Conservation (phyloP, 2,113 vertebrate species). For the Cebidichthys violaceus region DNA sequence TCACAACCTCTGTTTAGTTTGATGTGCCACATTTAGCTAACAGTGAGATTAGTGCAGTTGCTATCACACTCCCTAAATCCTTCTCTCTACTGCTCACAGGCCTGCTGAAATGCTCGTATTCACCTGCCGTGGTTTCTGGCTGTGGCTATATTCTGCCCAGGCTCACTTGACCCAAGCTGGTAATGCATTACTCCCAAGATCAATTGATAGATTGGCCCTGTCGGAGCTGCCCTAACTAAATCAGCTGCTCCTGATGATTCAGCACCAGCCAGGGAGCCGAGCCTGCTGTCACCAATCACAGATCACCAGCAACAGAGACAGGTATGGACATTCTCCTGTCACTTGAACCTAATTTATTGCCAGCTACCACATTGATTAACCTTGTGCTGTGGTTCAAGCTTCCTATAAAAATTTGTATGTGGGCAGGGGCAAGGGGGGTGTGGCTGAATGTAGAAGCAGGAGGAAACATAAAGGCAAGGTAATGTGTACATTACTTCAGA, state of each 20-base stretch:
- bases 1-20: constrained; percentile 63
- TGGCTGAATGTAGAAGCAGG: constrained; percentile 57
- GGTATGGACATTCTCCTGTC: constrained; percentile 82
- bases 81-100: constrained; percentile 47
- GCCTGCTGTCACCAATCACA: constrained; percentile 83
- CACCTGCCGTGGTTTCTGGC: constrained; percentile 60
- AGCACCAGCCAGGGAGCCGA: constrained; percentile 79
- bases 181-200: constrained; percentile 76
- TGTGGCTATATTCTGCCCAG: constrained; percentile 73
- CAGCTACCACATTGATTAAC: constrained; percentile 86
- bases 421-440: constrained; percentile 4
- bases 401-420: constrained; percentile 74
- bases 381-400: constrained; percentile 78
- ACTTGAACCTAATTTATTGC: constrained; percentile 84
- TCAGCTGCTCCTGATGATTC: constrained; percentile 83
- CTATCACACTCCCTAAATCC: constrained; percentile 81
- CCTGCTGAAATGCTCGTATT: constrained; percentile 55
- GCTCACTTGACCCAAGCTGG: constrained; percentile 76
- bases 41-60: constrained; percentile 74
- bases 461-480: constrained; percentile 63
- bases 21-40: constrained; percentile 78
- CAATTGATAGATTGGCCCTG: constrained; percentile 80
- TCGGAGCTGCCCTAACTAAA: constrained; percentile 77
- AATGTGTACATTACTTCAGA: constrained; percentile 64
- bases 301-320: constrained; percentile 78